Base-by-base conservation (phyloP, 2,888 invertebrate species). In the Lepidocyrtinus sp. region DNA sequence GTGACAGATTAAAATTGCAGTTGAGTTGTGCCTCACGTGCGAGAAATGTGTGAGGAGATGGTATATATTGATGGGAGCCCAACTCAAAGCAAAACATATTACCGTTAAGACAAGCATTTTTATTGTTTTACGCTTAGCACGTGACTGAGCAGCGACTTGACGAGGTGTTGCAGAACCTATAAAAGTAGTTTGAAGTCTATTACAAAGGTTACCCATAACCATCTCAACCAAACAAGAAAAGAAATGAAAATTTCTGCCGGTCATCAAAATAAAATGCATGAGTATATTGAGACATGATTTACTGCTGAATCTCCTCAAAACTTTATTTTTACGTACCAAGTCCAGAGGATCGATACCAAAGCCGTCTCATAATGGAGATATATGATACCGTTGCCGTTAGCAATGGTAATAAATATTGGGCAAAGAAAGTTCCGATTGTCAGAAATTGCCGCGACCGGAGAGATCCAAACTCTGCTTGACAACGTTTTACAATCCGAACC, bases 51-150 rank as follows among this genome's bases (percentile, higher is more conserved):
- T 86, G 12, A 85, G 77, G 5, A 86, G 69, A 80, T 90, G 89
- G 83, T 89, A 90, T 62, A 89, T 82, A 74, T 89, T 89, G 19
- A 90, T 88, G 0, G 91, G 91, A 83, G 90, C 87, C 90, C 90
- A 90, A 76, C 89, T 89, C 1, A 89, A 71, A 1, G 89, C 88
- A 86, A 90, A 90, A 12, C 88, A 87, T 15, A 90, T 88, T 1
- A 90, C 89, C 19, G 86, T 86, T 2, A 89, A 84, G 17, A 89
- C 88, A 21, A 90, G 87, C 88, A 90, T 89, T 85, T 89, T 89
- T 68, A 90, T 89, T 27, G 90, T 90, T 83, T 88, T 89, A 68
- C 88, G 87, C 79, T 89, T 89, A 2, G 89, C 88, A 26, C 87
- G 85, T 1, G 87, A 87, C 70, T 89, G 89, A 3, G 87, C 87